phyloP scores from a whole-genome alignment of 1,140 invertebrate genomes.

The Nixonia krombeini region DNA sequence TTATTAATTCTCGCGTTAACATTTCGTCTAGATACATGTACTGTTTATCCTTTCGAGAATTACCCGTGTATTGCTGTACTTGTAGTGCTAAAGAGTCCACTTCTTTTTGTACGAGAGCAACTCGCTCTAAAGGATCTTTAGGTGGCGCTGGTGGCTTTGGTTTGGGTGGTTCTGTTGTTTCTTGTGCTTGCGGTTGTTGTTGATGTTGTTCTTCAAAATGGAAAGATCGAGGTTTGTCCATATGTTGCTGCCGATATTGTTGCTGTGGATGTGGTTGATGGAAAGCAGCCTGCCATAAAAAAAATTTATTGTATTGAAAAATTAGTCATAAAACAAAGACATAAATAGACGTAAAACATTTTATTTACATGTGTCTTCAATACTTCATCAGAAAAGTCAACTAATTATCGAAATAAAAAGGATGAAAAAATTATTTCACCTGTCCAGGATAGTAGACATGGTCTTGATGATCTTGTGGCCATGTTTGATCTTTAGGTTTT shows the following conservation, averaged over 20 bases:
- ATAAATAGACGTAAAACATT: no score
- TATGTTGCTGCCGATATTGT: conserved; percentile 25
- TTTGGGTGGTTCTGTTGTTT: conserved; percentile 55
- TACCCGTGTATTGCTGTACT: conserved; percentile 84
- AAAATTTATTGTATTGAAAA: no score
- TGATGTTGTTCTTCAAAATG: conserved; percentile 51
- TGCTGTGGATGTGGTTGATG: no score
- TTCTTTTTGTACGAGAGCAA: conserved; percentile 85
- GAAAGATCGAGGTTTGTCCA: conserved; percentile 30
- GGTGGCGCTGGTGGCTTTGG: conserved; percentile 68
- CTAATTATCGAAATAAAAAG: no score
- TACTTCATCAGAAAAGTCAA: no score
- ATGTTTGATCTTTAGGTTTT: no score
- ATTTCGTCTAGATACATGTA: conserved; percentile 95
- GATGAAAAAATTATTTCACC: no score
- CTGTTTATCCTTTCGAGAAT: conserved; percentile 82
- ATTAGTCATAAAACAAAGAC: no score
- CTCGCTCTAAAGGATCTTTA: conserved; percentile 82
- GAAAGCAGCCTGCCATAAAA: no score
- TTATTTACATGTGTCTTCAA: no score
- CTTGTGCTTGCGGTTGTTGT: conserved; percentile 54
- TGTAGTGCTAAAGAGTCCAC: conserved; percentile 82
- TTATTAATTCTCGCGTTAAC: conserved; percentile 91
- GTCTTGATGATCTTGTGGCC: conserved; percentile 27
- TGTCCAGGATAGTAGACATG: no score